Base-by-base conservation (phyloP, 2,113 vertebrate species). In the Puntigrus tetrazona region DNA sequence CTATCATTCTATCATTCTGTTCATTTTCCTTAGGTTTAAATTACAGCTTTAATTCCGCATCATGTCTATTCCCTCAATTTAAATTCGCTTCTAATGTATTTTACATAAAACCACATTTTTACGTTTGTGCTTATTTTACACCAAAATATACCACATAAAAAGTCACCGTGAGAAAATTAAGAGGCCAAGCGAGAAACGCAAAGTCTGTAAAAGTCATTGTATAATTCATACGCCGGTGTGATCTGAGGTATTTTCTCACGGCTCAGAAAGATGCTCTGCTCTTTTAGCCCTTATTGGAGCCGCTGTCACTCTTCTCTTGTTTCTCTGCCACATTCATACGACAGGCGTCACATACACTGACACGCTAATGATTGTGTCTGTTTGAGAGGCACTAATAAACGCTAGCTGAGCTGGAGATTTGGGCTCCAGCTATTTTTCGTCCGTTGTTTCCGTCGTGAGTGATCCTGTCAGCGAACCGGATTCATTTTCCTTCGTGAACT, bases 261-360 rank as follows among this genome's bases (percentile, higher is more conserved):
- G 80, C 34, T 52, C 55, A 67, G 78, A 36, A 67, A 25, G 41
- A 75, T 67, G 34, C 38, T 84, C 78, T 73, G 80, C 69, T 43
- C 78, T 38, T 57, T 83, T 84, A 59, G 55, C 36, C 69, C 85
- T 90, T 88, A 90, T 90, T 82, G 84, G 77, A 67, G 82, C 81
- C 31, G 72, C 81, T 86, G 74, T 87, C 85, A 87, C 89, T 89
- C 88, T 82, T 27, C 45, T 73, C 69, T 31, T 25, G 57, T 82
- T 38, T 61, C 79, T 67, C 14, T 34, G 70, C 61, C 55, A 52
- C 55, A 70, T 41, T 72, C 69, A 43, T 72, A 72, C 36, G 11
- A 72, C 38, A 43, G 38, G 13, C 38, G 69, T 72, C 38, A 72
- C 38, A 72, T 1, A 25, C 69, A 14, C 69, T 43, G 73, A 50